Conservation (phyloP, 2,797 vertebrate species). For the Phataginus tetradactyla region DNA sequence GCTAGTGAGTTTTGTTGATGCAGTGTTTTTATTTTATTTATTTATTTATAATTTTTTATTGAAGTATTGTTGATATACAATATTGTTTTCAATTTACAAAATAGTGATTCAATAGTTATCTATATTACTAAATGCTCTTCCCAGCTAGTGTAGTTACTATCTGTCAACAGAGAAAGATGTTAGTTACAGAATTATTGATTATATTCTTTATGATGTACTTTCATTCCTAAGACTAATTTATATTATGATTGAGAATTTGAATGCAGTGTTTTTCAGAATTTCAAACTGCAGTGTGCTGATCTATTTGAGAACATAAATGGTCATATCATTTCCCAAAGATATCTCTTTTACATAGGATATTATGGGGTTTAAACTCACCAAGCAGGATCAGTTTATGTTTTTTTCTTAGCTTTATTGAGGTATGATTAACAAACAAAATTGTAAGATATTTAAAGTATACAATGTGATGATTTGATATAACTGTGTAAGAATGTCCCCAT, state of each 20-base stretch:
- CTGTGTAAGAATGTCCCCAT: not conserved
- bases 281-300: not conserved
- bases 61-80: too few species aligned
- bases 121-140: too few species aligned
- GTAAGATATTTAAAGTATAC: not conserved
- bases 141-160: too few species aligned
- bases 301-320: not conserved
- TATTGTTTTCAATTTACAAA: too few species aligned
- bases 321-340: not conserved
- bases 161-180: too few species aligned
- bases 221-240: too few species aligned
- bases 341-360: not conserved
- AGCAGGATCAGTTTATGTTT: not conserved
- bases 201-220: too few species aligned
- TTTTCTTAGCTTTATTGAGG: not conserved
- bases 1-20: not conserved
- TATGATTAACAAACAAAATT: not conserved
- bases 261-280: not conserved
- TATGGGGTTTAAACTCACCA: not conserved
- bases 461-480: not conserved
- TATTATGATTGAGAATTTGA: too few species aligned
- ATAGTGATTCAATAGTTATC: too few species aligned
- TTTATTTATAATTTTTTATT: too few species aligned
- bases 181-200: too few species aligned
- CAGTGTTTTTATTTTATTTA: not conserved